Evolutionary conservation across 2,888 invertebrate species (phyloP).

Genomic region (Pheosia tremula): DNA sequence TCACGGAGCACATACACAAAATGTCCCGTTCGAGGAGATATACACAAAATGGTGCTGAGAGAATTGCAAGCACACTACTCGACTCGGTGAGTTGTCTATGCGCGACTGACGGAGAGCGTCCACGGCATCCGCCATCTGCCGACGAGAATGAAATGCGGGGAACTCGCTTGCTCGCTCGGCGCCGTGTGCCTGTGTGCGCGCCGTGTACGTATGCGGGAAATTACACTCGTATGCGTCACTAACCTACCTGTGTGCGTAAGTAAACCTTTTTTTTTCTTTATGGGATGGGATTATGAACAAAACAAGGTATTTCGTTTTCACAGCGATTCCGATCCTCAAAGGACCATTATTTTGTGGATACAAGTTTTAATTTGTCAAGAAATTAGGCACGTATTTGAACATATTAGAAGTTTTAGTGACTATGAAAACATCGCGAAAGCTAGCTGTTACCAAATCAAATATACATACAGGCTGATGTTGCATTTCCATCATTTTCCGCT

Average conservation of each 20-base stretch:
- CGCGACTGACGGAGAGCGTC: constrained; percentile 82
- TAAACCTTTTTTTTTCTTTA: constrained; percentile 72
- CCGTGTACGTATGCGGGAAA: constrained; percentile 53
- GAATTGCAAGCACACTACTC: constrained; percentile 71
- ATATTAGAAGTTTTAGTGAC: too few species aligned
- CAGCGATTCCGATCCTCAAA: constrained; percentile 55
- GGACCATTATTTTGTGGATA: constrained; percentile 36
- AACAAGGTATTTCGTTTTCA: constrained; percentile 60
- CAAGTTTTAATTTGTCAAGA: too few species aligned
- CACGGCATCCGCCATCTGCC: constrained; percentile 84
- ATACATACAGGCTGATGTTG: too few species aligned
- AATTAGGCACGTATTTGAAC: too few species aligned
- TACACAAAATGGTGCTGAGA: constrained; percentile 82
- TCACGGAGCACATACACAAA: constrained; percentile 82
- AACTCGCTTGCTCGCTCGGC: constrained; percentile 62
- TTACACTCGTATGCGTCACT: constrained; percentile 62
- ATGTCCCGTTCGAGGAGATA: constrained; percentile 82
- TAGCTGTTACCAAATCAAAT: too few species aligned
- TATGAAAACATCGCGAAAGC: too few species aligned
- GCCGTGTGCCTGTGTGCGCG: constrained; percentile 55
- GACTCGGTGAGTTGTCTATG: constrained; percentile 80
- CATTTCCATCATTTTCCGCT: too few species aligned
- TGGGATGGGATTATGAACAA: constrained; percentile 73
- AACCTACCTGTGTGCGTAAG: constrained; percentile 62
- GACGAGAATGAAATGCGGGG: constrained; percentile 78